These are phyloP conservation scores for Chrysomela aeneicollis DNA, from an alignment of 2,888 invertebrate genomes.

Conservation along the genomic window DNA sequence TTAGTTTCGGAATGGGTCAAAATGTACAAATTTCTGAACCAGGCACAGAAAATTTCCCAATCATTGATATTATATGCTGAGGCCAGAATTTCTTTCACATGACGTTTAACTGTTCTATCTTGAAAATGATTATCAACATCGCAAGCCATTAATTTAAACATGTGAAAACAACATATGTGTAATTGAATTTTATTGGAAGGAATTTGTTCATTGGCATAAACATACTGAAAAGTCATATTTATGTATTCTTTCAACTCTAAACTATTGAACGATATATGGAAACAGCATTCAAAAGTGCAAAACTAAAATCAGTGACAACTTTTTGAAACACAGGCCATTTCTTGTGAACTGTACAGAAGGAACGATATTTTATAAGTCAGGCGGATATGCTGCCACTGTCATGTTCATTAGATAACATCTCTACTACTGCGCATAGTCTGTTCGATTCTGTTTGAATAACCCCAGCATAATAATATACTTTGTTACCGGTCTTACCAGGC, in stretches of 20 bases:
- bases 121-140: constrained; percentile 16
- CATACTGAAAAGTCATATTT: constrained; percentile 1
- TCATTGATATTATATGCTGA: constrained; percentile 17
- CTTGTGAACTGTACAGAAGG: constrained; percentile 28
- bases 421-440: constrained; percentile 32
- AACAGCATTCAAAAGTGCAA: constrained; percentile 36
- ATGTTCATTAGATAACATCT: constrained; percentile 31
- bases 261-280: constrained; percentile 26
- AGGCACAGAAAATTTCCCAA: constrained; percentile 9
- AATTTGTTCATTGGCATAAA: not conserved
- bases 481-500: constrained; percentile 24
- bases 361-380: constrained; percentile 27
- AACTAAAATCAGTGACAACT: constrained; percentile 38
- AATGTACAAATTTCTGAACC: constrained; percentile 14
- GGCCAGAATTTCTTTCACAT: constrained; percentile 18
- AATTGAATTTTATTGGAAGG: constrained; percentile 8
- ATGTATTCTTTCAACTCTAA: constrained; percentile 26
- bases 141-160: constrained; percentile 23
- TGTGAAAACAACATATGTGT: constrained; percentile 20
- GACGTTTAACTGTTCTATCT: constrained; percentile 5
- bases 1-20: constrained; percentile 6
- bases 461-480: constrained; percentile 35
- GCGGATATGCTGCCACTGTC: constrained; percentile 31
- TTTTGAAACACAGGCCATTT: constrained; percentile 35
- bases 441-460: constrained; percentile 23